Evolutionary conservation across 2,797 vertebrate species (phyloP), one percentile per base, ranked within the genome.

Genomic region (Channallabes apus): DNA sequence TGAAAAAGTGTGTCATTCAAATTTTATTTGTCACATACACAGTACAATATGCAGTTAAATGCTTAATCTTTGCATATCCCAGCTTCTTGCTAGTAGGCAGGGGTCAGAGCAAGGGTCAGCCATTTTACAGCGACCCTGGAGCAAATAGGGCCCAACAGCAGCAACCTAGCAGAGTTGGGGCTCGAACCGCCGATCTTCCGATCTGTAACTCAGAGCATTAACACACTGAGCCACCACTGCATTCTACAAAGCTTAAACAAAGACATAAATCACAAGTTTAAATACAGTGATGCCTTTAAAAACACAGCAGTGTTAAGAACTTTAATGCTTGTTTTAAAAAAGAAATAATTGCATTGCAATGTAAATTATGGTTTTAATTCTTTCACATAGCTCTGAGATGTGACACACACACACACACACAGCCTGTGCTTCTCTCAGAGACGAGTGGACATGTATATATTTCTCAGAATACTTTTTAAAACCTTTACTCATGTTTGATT

Each of bases 371-470:
- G 83, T 82, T 87, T 46, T 68, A 86, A 80, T 89, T 88, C 86
- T 83, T 35, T 69, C 85, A 58, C 88, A 72, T 89, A 84, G 86
- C 56, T 86, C 90, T 88, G 90, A 86, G 86, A 85, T 18, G 77
- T 85, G 85, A 79, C 67, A 80, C 87, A 87, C 38, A 41, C 38
- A 41, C 38, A 41, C 82, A 78, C 86, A 83, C 84, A 84, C 86
- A 88, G 88, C 91, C 92, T 93, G 93, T 94, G 93, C 93, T 93
- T 94, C 88, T 88, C 89, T 93, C 91, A 91, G 89, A 91, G 89
- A 92, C 90, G 89, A 89, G 91, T 88, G 90, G 87, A 92, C 83
- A 8, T 41, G 8, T 35, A 35, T 41, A 41, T 41, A 41, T 41
- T 41, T 41, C 8, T 41, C 41, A 41, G 41, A 41, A 41, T 41